Evolutionary conservation across 1,140 invertebrate species (phyloP).

Genomic region (Hycleus cichorii): DNA sequence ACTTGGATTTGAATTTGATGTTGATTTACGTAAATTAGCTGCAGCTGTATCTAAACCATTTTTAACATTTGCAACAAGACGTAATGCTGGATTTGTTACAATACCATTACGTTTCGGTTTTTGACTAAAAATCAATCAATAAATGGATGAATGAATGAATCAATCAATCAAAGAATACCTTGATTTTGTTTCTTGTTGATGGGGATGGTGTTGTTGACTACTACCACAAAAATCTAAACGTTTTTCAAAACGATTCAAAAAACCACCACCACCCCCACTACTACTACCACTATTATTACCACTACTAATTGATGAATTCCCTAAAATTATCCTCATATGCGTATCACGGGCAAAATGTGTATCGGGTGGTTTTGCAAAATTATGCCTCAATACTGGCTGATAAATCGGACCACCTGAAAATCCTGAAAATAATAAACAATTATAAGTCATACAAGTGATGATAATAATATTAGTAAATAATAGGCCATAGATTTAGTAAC

Average conservation of each 20-base stretch:
- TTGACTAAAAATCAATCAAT: constrained; percentile 35
- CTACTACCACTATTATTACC: too few relatives aligned
- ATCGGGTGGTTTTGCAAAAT: constrained; percentile 42
- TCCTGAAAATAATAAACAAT: not conserved
- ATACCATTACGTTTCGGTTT: constrained; percentile 80
- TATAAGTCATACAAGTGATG: too few relatives aligned
- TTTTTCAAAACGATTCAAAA: too few relatives aligned
- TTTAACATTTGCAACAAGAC: constrained; percentile 60
- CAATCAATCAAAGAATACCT: constrained; percentile 6
- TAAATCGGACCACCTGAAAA: constrained; percentile 38
- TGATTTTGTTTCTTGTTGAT: constrained; percentile 28
- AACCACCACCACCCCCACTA: too few relatives aligned
- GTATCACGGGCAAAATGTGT: constrained; percentile 77
- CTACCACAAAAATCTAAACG: constrained; percentile 24
- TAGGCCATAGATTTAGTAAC: too few relatives aligned
- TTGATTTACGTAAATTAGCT: constrained; percentile 43
- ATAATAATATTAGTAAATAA: too few relatives aligned
- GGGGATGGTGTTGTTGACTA: constrained; percentile 27
- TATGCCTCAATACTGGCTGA: constrained; percentile 37
- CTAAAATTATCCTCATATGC: constrained; percentile 84
- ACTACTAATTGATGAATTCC: constrained; percentile 42
- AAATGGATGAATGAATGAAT: not conserved
- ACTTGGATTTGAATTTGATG: constrained; percentile 44
- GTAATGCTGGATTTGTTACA: constrained; percentile 83
- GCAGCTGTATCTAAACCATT: constrained; percentile 59